Evolutionary conservation across 1,140 invertebrate genomes (phyloP), one percentile per base, ranked within the genome.

Genomic region (Diorhabda carinulata): DNA sequence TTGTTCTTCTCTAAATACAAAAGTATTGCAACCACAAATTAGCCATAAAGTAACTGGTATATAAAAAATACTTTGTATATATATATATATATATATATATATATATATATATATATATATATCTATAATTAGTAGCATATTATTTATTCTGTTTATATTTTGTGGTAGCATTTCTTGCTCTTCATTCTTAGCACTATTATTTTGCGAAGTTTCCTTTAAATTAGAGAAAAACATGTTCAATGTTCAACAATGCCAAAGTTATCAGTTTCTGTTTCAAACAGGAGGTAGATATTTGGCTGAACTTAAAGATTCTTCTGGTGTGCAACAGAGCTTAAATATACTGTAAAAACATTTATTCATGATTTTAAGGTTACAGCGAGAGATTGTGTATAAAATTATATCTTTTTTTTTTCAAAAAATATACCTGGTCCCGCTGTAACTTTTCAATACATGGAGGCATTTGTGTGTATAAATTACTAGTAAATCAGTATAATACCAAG

Each of bases 281-380:
- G 45, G 69, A 73, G 67, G 69, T 72, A 70, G 70, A 73, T 74
- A 67, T 66, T 44, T 70, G 66, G 68, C 61, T 70, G 47, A 69
- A 71, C 69, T 62, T 71, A 70, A 57, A 64, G 44, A 57, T 57
- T 64, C 47, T 66, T 60, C 61, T 62, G 60, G 45, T 64, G 66
- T 73, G 57, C 69, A 70, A 57, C 56, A 43, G 61, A 70, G 66
- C 68, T 63, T 57, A 40, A 67, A 67, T 57, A 45, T 59, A 52
- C 41, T 45, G 10, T 61, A 9, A 10, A 57, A 10, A 45, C 45
- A 60, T 42, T 7, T 60, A 60, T 25, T 64, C 63, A 64, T 64
- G 63, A 45, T 56, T 64, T 10, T 10, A 64, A 64, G 43, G 45
- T 64, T 64, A 56, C 63, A 64, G 56, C 58, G 57, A 64, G 61